Evolutionary conservation across 2,888 invertebrate species (phyloP).

Genomic region (Ormyrus nitidulus): DNA sequence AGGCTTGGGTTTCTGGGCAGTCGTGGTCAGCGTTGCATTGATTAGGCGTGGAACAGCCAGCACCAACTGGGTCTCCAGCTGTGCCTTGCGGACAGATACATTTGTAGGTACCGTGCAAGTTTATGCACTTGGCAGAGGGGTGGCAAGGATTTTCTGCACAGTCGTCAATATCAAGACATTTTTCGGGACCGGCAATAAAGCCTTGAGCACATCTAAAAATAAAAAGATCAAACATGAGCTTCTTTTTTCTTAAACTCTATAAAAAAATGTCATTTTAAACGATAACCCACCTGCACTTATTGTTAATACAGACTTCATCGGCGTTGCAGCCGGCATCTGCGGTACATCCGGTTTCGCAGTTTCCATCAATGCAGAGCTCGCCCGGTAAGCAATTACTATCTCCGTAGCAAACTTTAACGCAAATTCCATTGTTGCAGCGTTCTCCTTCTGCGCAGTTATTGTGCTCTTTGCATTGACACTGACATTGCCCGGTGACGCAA

Average conservation of each 20-base stretch:
- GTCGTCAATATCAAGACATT: conserved; percentile 89
- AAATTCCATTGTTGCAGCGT: conserved; percentile 86
- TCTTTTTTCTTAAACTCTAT: neutral
- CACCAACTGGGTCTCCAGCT: conserved; percentile 83
- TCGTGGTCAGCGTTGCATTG: conserved; percentile 86
- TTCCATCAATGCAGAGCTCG: conserved; percentile 89
- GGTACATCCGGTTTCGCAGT: conserved; percentile 89
- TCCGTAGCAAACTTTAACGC: conserved; percentile 90
- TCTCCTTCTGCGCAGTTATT: conserved; percentile 89
- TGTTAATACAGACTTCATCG: conserved; percentile 86
- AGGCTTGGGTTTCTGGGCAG: conserved; percentile 86
- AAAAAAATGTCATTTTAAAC: neutral
- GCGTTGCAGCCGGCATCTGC: conserved; percentile 87
- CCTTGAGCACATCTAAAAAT: conserved; percentile 82
- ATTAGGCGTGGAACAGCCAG: conserved; percentile 86
- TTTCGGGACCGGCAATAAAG: conserved; percentile 82
- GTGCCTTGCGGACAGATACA: conserved; percentile 88
- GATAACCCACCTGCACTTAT: conserved; percentile 79
- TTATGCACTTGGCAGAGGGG: conserved; percentile 86
- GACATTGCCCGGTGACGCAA: conserved; percentile 88
- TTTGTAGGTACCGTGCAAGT: conserved; percentile 87
- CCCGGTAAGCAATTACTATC: conserved; percentile 94
- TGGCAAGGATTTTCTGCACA: conserved; percentile 89
- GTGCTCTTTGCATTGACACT: conserved; percentile 85
- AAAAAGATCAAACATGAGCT: neutral